Conservation (phyloP, 2,113 vertebrate species). For the Telmatochromis bifrenatus region DNA sequence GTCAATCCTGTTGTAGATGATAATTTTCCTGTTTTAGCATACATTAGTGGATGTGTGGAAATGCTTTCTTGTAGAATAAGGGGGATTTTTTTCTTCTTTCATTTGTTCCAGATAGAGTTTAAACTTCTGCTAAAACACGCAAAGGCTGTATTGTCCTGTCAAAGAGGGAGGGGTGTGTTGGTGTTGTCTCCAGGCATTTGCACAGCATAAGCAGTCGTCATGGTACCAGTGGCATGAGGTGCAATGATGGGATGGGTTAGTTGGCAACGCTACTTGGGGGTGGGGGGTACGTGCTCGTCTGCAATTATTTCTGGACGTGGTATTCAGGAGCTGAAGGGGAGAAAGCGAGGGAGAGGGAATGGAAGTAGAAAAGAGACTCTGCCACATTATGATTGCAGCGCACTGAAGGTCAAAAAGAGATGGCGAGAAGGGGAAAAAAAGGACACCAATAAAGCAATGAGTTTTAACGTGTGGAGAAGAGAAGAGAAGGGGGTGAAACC, state of each 20-base stretch:
- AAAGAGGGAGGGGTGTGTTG: neutral
- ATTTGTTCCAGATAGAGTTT: neutral
- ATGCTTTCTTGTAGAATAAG: neutral
- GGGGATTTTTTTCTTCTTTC: neutral
- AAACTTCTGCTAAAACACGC: neutral
- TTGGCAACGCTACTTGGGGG: conserved; percentile 9
- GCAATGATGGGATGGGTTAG: conserved; percentile 22
- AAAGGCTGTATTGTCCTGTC: neutral
- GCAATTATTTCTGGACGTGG: conserved; percentile 45
- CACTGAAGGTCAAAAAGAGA: neutral
- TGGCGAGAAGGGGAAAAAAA: neutral
- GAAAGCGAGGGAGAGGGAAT: neutral
- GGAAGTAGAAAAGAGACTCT: neutral
- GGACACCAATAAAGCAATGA: neutral
- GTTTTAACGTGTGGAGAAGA: neutral
- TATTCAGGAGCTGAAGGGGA: conserved; percentile 32
- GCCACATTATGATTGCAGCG: neutral
- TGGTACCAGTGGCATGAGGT: conserved; percentile 49
- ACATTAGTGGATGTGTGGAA: neutral
- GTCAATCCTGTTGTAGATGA: conserved; percentile 46
- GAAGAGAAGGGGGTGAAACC: neutral
- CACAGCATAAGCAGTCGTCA: conserved; percentile 37
- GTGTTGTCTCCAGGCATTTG: neutral
- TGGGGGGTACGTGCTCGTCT: conserved; percentile 1
- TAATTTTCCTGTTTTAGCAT: neutral